These are phyloP conservation scores for Opisthograptis luteolata DNA, from an alignment of 2,888 invertebrate species.

Conservation along the genomic window DNA sequence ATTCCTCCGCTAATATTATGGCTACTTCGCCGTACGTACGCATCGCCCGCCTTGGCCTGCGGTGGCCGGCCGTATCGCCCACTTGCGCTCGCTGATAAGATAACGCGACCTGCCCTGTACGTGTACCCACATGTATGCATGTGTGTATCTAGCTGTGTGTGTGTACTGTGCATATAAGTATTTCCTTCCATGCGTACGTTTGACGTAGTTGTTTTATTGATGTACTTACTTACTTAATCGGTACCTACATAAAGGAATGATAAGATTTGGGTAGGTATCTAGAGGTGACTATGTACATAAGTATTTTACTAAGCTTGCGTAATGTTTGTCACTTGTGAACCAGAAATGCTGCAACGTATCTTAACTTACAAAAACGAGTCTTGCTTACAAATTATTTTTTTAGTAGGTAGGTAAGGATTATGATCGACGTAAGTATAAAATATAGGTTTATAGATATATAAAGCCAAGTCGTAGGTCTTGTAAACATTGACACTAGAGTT, in stretches of 20 bases:
- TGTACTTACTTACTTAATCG: neutral
- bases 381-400: too few relatives aligned
- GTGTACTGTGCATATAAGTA: slow-evolving; percentile 11
- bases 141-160: slow-evolving; percentile 25
- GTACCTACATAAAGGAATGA: neutral
- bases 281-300: neutral
- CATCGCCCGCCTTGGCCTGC: slow-evolving; percentile 45
- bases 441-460: too few relatives aligned
- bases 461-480: too few relatives aligned
- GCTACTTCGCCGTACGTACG: slow-evolving; percentile 22
- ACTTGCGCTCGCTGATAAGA: slow-evolving; percentile 40
- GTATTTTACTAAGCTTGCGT: too few relatives aligned
- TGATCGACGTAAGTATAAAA: too few relatives aligned
- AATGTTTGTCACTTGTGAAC: too few relatives aligned
- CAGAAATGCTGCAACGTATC: too few relatives aligned
- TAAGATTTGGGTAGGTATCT: neutral
- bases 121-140: slow-evolving; percentile 14
- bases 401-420: too few relatives aligned
- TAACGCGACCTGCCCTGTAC: slow-evolving; percentile 43
- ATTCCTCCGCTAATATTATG: slow-evolving; percentile 7
- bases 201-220: slow-evolving; percentile 5
- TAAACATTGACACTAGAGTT: too few relatives aligned
- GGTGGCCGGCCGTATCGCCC: slow-evolving; percentile 43
- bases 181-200: slow-evolving; percentile 27
- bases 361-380: too few relatives aligned